A percentile compares a stretch with the other conserved stretches of the same genome.
Evolutionary conservation across 2,113 vertebrate genomes (phyloP).

Genomic region (Kobus ellipsiprymnus): DNA sequence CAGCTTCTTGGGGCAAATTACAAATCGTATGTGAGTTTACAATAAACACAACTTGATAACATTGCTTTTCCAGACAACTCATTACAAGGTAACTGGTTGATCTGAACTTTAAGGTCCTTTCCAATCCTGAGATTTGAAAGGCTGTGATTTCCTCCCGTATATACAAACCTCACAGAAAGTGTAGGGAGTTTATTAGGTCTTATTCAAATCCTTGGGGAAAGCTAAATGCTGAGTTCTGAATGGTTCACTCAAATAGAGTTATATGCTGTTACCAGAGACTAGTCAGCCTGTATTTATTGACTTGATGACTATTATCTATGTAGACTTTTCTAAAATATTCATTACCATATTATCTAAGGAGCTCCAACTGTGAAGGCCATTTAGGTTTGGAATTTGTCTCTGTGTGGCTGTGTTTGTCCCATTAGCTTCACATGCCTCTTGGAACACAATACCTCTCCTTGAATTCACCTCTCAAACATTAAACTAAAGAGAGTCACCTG

Average conservation of each 20-base stretch:
- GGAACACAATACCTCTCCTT: slow-evolving; percentile 49
- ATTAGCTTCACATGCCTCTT: slow-evolving; percentile 39
- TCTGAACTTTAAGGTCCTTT: not conserved
- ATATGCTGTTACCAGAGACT: not conserved
- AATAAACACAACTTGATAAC: not conserved
- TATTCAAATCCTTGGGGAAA: not conserved
- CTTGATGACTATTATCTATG: slow-evolving; percentile 36
- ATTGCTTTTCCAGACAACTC: not conserved
- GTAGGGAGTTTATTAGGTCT: not conserved
- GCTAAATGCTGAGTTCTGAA: not conserved
- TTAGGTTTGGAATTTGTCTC: not conserved
- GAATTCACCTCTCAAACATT: slow-evolving; percentile 65
- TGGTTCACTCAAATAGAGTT: slow-evolving; percentile 1
- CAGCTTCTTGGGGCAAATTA: not conserved
- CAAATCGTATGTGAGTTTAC: not conserved
- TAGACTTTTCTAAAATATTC: slow-evolving; percentile 9
- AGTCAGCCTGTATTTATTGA: slow-evolving; percentile 31
- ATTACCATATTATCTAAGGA: slow-evolving; percentile 42
- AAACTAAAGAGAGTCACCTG: slow-evolving; percentile 43
- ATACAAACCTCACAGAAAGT: not conserved
- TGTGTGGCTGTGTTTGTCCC: not conserved
- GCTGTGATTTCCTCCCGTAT: not conserved
- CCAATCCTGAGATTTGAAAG: not conserved
- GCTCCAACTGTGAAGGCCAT: not conserved
- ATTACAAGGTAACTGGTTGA: not conserved